Evolutionary conservation across 2,113 vertebrate species (phyloP), one percentile per base, ranked within the genome.

Genomic region (Hiodon alosoides): DNA sequence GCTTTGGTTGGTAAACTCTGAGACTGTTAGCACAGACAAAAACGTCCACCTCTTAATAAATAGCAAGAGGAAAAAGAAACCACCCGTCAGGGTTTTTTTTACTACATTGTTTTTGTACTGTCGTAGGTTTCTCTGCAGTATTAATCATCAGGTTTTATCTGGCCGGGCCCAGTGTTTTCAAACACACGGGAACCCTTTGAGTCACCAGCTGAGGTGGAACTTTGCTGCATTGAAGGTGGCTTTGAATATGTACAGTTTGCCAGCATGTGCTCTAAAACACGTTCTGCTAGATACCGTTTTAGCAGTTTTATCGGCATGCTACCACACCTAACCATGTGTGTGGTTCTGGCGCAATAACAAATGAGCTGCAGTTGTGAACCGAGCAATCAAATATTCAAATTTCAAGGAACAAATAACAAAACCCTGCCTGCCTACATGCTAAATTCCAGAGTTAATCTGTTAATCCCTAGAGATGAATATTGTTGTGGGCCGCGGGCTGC

Each of bases 201-300:
- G 71, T 77, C 71, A 68, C 62, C 46, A 51, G 67, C 58, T 9
- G 4, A 59, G 51, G 61, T 77, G 69, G 13, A 8, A 31, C 11
- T 9, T 54, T 53, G 54, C 57, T 71, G 4, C 2, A 0, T 65
- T 31, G 1, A 1, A 0, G 72, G 11, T 72, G 46, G n/a, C 72
- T 3, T 52, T 51, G 3, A 0, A 0, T 58, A 62, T 54, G 0
- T 11, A 76, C 79, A 77, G 31, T 47, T 67, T 60, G 13, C n/a
- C 61, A 2, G 16, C 3, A 10, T 31, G 16, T 4, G 72, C 8
- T 0, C 53, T 52, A 65, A 74, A 74, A 58, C 68, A 81, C 74
- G 14, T 61, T n/a, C 73, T 70, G 47, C 80, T 79, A 50, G 74
- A 81, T 67, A 17, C 1, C 4, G 0, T n/a, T 62, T 61, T 62